Conservation (phyloP, 2,888 invertebrate genomes). For the Sesia bembeciformis region DNA sequence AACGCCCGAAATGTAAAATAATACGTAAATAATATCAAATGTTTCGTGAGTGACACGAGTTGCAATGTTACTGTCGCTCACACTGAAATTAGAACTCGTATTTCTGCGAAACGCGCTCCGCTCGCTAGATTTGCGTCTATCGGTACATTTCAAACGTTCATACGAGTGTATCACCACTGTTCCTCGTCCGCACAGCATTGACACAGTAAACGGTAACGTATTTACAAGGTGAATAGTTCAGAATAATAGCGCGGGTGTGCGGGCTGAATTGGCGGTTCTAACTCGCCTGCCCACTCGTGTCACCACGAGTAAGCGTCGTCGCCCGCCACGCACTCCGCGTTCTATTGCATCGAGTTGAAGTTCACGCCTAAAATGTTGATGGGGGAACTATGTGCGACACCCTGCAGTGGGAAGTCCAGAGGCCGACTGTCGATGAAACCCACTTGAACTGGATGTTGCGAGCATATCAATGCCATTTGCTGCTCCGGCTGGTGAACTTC, state of each 20-base stretch:
- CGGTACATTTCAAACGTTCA: too few relatives aligned
- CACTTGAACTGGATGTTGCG: slow-evolving; percentile 76
- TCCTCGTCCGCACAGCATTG: not conserved
- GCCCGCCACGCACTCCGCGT: slow-evolving; percentile 52
- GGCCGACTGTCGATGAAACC: slow-evolving; percentile 82
- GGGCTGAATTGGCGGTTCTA: slow-evolving; percentile 5
- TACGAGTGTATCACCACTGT: too few relatives aligned
- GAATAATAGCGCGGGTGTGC: not conserved
- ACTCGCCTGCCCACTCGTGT: slow-evolving; percentile 49
- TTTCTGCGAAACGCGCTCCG: too few relatives aligned
- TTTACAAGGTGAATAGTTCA: slow-evolving; percentile 26
- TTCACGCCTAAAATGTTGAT: slow-evolving; percentile 84
- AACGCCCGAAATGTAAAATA: too few relatives aligned
- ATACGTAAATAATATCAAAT: too few relatives aligned
- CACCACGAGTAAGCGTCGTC: slow-evolving; percentile 49
- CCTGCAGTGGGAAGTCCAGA: slow-evolving; percentile 79
- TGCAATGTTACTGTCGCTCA: too few relatives aligned
- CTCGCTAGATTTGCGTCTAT: too few relatives aligned
- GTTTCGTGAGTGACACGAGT: too few relatives aligned
- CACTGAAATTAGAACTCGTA: too few relatives aligned
- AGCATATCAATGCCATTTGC: slow-evolving; percentile 75
- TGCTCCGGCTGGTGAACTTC: slow-evolving; percentile 38
- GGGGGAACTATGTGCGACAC: slow-evolving; percentile 75
- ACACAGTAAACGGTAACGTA: slow-evolving; percentile 8
- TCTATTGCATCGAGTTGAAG: slow-evolving; percentile 84